Base-by-base conservation (phyloP, 2,888 invertebrate species). In the Drosophila nigricruria region DNA sequence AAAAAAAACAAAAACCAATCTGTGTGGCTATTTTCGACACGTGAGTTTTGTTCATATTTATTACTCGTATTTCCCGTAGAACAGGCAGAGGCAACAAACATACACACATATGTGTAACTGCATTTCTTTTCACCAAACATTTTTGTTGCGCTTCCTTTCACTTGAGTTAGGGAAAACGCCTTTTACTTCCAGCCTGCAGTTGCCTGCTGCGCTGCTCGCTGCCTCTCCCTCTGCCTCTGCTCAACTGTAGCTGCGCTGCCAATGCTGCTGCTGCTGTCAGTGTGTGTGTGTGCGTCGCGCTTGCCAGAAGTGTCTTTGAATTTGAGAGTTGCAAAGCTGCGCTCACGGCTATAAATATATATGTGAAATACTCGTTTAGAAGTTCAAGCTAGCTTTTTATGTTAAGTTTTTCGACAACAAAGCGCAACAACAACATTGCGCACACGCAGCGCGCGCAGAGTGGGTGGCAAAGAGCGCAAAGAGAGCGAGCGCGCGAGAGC, bases 271-370 rank as follows among this genome's bases (percentile, higher is more conserved):
- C 45, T 27, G 43, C 50, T 58, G 68, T 61, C 57, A 88, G 72
- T 82, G 52, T 71, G 61, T 70, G 57, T 70, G 68, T 81, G 82
- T 34, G 45, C 62, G 67, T 79, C 58, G 79, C 45, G 49, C 54
- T 59, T 71, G 71, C 60, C 66, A 83, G 84, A 86, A 79, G 67
- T 65, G 50, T 49, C 36, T 78, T 77, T 74, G 53, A 60, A 56
- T 36, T 65, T 69, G 56, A 59, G 61, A 52, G 67, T 57, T 70
- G 70, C 40, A 18, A 58, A 65, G 59, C 71, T 71, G 63, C 47
- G 77, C 82, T 87, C 82, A 82, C 61, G 49, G 65, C 72, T 81
- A 85, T 43, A 81, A 79, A 82, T 88, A 87, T 67, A 66, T 49
- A n/a, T n/a, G n/a, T 45, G 10, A 25, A 70, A 69, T 57, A 76